Conservation (phyloP, 23 tunicate species). For the Botrylloides violaceus region DNA sequence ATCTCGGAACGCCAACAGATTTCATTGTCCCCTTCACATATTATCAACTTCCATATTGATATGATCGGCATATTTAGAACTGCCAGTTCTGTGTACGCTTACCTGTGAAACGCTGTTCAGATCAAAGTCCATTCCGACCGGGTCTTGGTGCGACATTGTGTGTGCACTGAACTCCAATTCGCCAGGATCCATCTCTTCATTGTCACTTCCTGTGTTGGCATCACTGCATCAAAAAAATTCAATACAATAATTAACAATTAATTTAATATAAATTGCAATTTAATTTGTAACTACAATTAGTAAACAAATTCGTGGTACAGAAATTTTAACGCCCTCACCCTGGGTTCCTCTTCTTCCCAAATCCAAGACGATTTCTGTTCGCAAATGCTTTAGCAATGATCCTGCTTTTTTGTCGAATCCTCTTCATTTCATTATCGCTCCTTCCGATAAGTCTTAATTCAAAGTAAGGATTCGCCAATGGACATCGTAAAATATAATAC, state of each 20-base stretch:
- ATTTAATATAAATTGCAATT: too few relatives aligned
- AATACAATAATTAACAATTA: neutral
- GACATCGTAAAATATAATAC: too few relatives aligned
- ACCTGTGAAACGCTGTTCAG: slow-evolving; percentile 73
- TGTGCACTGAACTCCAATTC: slow-evolving; percentile 84
- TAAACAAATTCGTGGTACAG: too few relatives aligned
- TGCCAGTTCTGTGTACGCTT: too few relatives aligned
- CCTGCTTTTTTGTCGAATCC: slow-evolving; percentile 60
- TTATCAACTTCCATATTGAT: too few relatives aligned
- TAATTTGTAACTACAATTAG: too few relatives aligned
- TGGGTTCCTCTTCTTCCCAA: slow-evolving; percentile 1
- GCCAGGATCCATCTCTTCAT: slow-evolving; percentile 15
- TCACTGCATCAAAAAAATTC: slow-evolving; percentile 10
- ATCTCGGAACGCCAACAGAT: too few relatives aligned
- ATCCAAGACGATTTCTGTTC: slow-evolving; percentile 3
- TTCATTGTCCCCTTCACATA: too few relatives aligned
- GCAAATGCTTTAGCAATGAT: slow-evolving; percentile 90
- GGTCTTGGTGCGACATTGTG: slow-evolving; percentile 82
- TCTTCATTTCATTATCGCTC: slow-evolving; percentile 81
- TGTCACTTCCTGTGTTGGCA: slow-evolving; percentile 16
- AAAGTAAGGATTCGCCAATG: neutral
- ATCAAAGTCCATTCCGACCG: slow-evolving; percentile 79
- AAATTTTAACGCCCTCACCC: slow-evolving; percentile 7
- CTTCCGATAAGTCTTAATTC: slow-evolving; percentile 51
- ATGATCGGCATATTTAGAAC: too few relatives aligned